Evolutionary conservation across 2,797 vertebrate genomes (phyloP), one percentile per base, ranked within the genome.

Genomic region (Spinibarbus caldwelli): DNA sequence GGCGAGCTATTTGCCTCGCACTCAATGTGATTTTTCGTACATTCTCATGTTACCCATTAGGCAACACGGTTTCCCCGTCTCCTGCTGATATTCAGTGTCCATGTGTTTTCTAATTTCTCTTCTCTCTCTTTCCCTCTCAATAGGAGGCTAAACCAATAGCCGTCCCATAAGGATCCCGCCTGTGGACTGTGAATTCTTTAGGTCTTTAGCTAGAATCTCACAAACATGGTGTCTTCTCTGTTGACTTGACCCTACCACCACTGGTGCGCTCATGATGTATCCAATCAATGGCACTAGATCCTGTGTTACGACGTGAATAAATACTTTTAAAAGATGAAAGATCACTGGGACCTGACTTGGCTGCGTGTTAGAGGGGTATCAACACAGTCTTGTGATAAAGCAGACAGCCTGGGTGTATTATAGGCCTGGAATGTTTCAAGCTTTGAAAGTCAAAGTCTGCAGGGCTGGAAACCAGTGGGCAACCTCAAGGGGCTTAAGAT

Each of bases 141-240:
- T 66, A 17, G 84, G 84, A 91, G 38, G 82, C 90, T 88, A 89
- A 92, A 90, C 85, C 70, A 36, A 78, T 73, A 43, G 23, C 80
- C 26, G 5, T 68, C 70, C 34, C 71, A 67, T 86, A 90, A 86
- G 84, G 64, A 66, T 26, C 4, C 90, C 93, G 92, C 93, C 94
- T 94, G 93, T 94, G 91, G 91, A 87, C 84, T 86, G 81, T 85
- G 86, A 92, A 92, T 94, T 90, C 87, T 86, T 57, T 80, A 87
- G 87, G 83, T 78, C 90, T 92, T 90, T 85, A 93, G 90, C 90
- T 87, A 88, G 92, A 90, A 91, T 92, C 90, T 86, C 89, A 87
- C 90, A 91, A 92, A 93, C 93, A 91, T 89, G 89, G 88, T 89
- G 85, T 87, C 72, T 75, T 54, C 87, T 85, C 83, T 66, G 70